Evolutionary conservation across 2,797 vertebrate genomes (phyloP), one percentile per base, ranked within the genome.

Genomic region (Hypotaenidia philippensis): DNA sequence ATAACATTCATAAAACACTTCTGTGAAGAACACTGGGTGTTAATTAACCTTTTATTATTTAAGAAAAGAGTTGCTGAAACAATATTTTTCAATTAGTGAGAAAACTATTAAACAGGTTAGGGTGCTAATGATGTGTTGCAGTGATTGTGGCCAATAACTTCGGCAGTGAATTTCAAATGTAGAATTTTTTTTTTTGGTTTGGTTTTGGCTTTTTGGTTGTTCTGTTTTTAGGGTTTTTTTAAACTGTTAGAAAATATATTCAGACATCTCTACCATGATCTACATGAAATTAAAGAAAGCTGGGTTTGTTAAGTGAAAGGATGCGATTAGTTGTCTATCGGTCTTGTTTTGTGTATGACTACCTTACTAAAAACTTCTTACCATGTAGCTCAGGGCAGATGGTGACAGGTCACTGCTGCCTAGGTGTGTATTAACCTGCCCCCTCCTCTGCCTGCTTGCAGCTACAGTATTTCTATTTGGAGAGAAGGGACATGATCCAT

Each of bases 101-200:
- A 88, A 76, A 88, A 29, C 6, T 47, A 11, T 26, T 19, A 60
- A 78, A 36, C 5, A 72, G 14, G 12, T 65, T 68, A 81, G 13
- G 4, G 65, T 79, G 38, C 23, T 57, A 59, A 10, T 26, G 27
- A 50, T 38, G 10, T 50, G 20, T 59, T 71, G 12, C 41, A 13
- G 2, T 16, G 17, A 36, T 57, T 18, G 11, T 50, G 21, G 44
- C 31, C 27, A 52, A 25, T 44, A 47, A 64, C 4, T 77, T 29
- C 38, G 1, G 0, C 3, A 71, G 11, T 0, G 0, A 60, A n/a
- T 31, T 31, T 36, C 10, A 59, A 52, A 60, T 9, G 2, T 12
- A 1, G 17, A n/a, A 14, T 12, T 13, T 26, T 26, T 53, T 75
- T 8, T 1, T 3, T 21, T 47, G 45, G 45, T 12, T 47, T 47